A percentile compares a stretch with the other conserved stretches of the same genome.
These are phyloP conservation scores for fruit fly (Drosophila melanogaster) DNA, from an alignment of 1,140 invertebrate species.

Conservation along the genomic window DNA sequence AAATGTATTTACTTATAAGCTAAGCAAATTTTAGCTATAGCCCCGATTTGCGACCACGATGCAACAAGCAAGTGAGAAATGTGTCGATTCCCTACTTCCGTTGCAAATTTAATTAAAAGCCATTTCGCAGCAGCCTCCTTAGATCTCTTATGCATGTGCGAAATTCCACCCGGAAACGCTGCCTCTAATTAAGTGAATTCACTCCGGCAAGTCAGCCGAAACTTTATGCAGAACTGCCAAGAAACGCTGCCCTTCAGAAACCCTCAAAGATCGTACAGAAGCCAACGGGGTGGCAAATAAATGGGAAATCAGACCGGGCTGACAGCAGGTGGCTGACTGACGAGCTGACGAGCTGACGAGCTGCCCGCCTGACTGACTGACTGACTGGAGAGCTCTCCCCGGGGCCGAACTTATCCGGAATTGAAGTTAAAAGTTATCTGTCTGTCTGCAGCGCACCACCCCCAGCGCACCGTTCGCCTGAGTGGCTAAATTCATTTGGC, in stretches of 20 bases:
- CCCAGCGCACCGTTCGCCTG: slow-evolving; percentile 34
- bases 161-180: slow-evolving; percentile 16
- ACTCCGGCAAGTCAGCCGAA: slow-evolving; percentile 24
- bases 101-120: slow-evolving; percentile 13
- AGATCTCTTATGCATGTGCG: slow-evolving; percentile 37
- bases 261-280: slow-evolving; percentile 17
- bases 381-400: slow-evolving; percentile 18
- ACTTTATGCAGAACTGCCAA: slow-evolving; percentile 32
- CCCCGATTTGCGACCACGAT: too few species aligned
- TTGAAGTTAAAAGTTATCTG: slow-evolving; percentile 78
- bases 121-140: slow-evolving; percentile 9
- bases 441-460: slow-evolving; percentile 45
- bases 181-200: slow-evolving; percentile 34
- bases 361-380: slow-evolving; percentile 10
- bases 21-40: too few species aligned
- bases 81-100: too few species aligned
- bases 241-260: slow-evolving; percentile 20
- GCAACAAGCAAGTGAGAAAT: too few species aligned
- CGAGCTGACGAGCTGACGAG: not conserved
- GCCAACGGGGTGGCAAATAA: slow-evolving; percentile 17
- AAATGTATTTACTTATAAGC: too few species aligned
- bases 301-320: slow-evolving; percentile 54
- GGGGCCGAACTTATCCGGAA: slow-evolving; percentile 64
- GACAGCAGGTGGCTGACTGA: slow-evolving; percentile 70
- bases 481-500: slow-evolving; percentile 82